Evolutionary conservation across 2,888 invertebrate genomes (phyloP).

Genomic region (Chloromyia formosa): DNA sequence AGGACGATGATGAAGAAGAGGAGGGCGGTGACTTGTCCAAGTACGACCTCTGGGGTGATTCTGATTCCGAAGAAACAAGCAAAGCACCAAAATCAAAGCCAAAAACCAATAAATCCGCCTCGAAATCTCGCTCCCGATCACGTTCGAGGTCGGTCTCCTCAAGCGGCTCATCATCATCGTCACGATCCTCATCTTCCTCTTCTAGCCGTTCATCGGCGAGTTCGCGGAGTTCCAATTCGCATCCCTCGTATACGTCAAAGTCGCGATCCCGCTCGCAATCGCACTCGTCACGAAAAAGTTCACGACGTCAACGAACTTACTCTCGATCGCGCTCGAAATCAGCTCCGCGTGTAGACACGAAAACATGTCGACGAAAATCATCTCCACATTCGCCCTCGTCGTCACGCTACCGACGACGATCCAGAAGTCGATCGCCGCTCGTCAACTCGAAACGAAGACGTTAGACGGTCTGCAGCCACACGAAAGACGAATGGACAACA

Average conservation of each 20-base stretch:
- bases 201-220: conserved; percentile 41
- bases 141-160: conserved; percentile 51
- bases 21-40: conserved; percentile 78
- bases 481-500: background rate
- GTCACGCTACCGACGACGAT: conserved; percentile 50
- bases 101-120: conserved; percentile 19
- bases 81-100: background rate
- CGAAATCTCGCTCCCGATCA: conserved; percentile 49
- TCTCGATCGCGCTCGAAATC: conserved; percentile 49
- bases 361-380: conserved; percentile 42
- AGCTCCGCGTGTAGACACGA: conserved; percentile 54
- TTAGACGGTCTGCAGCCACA: background rate
- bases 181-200: conserved; percentile 43
- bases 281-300: conserved; percentile 41
- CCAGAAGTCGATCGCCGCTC: conserved; percentile 53
- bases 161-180: conserved; percentile 36
- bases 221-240: conserved; percentile 50
- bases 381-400: conserved; percentile 50
- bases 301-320: conserved; percentile 26
- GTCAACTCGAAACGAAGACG: conserved; percentile 17
- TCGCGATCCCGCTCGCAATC: conserved; percentile 51
- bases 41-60: conserved; percentile 77
- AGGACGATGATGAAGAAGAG: conserved; percentile 68
- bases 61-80: conserved; percentile 65
- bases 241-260: conserved; percentile 51